Conservation (phyloP, 2,113 vertebrate species). For the Microcebus tavaratra region DNA sequence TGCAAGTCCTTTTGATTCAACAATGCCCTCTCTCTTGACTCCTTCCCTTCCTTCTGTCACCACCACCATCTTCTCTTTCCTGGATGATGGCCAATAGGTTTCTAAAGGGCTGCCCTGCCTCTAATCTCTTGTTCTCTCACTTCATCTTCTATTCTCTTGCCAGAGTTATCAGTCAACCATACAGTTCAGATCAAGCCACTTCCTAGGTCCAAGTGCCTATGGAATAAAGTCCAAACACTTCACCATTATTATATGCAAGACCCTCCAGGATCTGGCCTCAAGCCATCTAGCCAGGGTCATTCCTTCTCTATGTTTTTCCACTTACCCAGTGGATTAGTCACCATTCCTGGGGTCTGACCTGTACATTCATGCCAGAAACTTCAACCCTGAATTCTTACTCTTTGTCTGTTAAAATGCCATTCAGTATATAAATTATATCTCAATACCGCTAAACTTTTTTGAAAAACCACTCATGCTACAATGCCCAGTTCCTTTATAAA, state of each 20-base stretch:
- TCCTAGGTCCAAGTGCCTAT: background rate
- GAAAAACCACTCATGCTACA: background rate
- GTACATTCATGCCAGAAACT: background rate
- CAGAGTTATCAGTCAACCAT: background rate
- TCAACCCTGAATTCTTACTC: background rate
- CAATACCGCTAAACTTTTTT: background rate
- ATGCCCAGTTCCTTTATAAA: background rate
- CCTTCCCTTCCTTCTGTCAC: no score
- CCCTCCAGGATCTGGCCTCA: background rate
- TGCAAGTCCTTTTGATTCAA: no score
- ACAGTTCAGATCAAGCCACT: background rate
- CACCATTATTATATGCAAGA: background rate
- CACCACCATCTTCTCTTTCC: background rate
- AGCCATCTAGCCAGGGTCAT: background rate
- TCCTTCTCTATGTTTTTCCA: background rate
- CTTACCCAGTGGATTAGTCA: background rate
- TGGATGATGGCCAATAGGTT: background rate
- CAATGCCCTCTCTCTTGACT: background rate
- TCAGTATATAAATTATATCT: background rate
- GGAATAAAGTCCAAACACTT: background rate
- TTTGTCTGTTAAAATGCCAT: background rate
- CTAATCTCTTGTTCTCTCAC: background rate
- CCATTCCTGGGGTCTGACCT: background rate
- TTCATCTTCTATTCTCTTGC: background rate
- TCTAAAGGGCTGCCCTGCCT: background rate